Conservation (phyloP, 2,797 vertebrate genomes). For the Acrossocheilus fasciatus region DNA sequence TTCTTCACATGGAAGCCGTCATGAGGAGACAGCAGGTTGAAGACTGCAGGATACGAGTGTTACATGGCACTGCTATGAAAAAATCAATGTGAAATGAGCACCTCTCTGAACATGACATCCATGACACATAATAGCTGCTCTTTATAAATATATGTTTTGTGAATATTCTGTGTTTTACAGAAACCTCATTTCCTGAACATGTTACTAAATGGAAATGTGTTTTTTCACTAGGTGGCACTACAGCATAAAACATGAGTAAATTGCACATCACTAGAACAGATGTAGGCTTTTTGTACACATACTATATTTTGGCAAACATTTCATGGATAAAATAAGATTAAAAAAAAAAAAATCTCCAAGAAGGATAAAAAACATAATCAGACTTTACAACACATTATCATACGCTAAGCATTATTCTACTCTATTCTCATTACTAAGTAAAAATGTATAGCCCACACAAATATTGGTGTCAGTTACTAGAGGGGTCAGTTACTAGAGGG, state of each 20-base stretch:
- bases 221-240: not conserved
- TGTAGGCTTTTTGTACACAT: not conserved
- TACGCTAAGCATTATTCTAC: not conserved
- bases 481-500: no score
- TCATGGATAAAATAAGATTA: not conserved
- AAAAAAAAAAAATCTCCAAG: not conserved
- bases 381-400: not conserved
- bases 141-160: not conserved
- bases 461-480: not conserved
- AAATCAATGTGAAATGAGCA: not conserved
- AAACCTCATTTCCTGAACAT: not conserved
- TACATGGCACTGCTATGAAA: not conserved
- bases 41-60: not conserved
- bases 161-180: not conserved
- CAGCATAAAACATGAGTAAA: not conserved
- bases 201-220: not conserved
- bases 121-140: not conserved
- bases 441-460: not conserved
- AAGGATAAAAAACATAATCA: not conserved
- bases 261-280: not conserved
- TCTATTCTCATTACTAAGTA: not conserved
- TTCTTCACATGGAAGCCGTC: not conserved
- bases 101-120: not conserved
- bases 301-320: not conserved
- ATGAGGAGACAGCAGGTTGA: not conserved